Evolutionary conservation across 2,888 invertebrate genomes (phyloP).

Genomic region (Laothoe populi): DNA sequence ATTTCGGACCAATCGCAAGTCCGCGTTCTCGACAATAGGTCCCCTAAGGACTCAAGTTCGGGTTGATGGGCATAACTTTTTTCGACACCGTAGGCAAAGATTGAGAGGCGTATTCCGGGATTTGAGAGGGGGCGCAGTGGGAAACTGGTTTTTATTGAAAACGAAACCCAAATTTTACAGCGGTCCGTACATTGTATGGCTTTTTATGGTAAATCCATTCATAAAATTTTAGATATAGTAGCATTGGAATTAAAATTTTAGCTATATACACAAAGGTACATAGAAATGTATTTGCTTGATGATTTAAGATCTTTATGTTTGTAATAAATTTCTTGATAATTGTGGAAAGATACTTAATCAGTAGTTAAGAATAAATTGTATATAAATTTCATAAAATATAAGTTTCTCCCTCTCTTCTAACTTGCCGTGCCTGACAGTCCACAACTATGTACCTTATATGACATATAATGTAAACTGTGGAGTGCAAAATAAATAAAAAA

Average conservation of each 20-base stretch:
- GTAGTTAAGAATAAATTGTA: too few species aligned
- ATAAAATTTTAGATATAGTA: neutral
- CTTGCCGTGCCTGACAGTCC: too few species aligned
- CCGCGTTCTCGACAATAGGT: conserved; percentile 52
- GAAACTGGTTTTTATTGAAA: conserved; percentile 36
- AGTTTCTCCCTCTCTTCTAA: too few species aligned
- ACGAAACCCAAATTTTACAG: conserved; percentile 1
- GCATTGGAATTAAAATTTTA: neutral
- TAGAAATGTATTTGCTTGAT: too few species aligned
- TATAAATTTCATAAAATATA: too few species aligned
- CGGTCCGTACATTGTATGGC: neutral
- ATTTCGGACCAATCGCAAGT: conserved; percentile 61
- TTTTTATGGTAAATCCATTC: neutral
- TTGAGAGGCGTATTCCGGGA: conserved; percentile 35
- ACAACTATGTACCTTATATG: too few species aligned
- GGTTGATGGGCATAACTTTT: conserved; percentile 26
- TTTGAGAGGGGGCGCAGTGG: conserved; percentile 26
- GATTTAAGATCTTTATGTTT: neutral
- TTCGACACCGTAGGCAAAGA: conserved; percentile 27
- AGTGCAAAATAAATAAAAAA: too few species aligned
- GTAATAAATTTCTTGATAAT: neutral
- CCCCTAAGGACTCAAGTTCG: conserved; percentile 50
- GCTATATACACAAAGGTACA: too few species aligned
- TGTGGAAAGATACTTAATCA: neutral
- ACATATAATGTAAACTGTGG: too few species aligned